Conservation (phyloP, 1,140 invertebrate species). For the Drosophila pectinifera region DNA sequence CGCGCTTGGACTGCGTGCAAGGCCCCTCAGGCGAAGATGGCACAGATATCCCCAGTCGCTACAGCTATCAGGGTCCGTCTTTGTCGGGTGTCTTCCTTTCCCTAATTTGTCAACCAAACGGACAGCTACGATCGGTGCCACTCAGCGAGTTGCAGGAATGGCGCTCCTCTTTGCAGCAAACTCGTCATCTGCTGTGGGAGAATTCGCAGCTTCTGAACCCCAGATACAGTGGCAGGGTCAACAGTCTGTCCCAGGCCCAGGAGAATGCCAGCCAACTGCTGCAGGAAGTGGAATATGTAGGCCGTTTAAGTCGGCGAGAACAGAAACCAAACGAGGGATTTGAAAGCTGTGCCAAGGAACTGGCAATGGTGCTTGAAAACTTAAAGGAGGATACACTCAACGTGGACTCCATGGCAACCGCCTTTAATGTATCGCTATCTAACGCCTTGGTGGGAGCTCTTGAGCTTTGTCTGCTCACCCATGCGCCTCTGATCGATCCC, state of each 20-base stretch:
- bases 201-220: constrained; percentile 48
- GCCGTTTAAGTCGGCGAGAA: constrained; percentile 15
- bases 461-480: constrained; percentile 85
- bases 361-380: constrained; percentile 25
- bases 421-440: constrained; percentile 50
- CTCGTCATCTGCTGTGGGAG: constrained; percentile 71
- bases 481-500: constrained; percentile 89
- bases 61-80: constrained; percentile 62
- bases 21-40: constrained; percentile 14
- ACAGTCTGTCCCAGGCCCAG: constrained; percentile 21
- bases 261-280: constrained; percentile 53
- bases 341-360: constrained; percentile 37
- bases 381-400: constrained; percentile 5
- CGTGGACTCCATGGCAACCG: background rate
- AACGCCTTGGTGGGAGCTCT: constrained; percentile 74
- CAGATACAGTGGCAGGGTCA: constrained; percentile 20
- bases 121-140: constrained; percentile 68
- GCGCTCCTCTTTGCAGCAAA: constrained; percentile 57
- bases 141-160: constrained; percentile 68
- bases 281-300: constrained; percentile 58
- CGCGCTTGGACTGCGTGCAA: constrained; percentile 51
- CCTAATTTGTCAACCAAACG: constrained; percentile 61
- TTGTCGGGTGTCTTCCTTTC: constrained; percentile 53
- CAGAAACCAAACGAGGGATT: constrained; percentile 50
- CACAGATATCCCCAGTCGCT: constrained; percentile 55